phyloP scores from a whole-genome alignment of 2,113 vertebrate species.

The Epinephelus moara region DNA sequence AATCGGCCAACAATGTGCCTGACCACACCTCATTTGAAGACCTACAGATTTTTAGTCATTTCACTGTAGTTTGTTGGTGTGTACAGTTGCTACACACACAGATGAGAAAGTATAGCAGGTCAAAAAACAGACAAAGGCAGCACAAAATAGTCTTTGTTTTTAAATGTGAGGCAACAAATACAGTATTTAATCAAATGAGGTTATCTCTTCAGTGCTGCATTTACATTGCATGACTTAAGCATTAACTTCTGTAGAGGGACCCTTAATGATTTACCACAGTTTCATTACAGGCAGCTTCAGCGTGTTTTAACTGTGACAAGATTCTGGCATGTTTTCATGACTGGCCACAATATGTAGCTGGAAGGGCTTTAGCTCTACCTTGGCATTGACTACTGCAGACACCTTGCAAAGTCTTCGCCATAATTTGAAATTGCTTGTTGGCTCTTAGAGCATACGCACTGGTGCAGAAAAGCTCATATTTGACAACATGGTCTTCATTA shows the following conservation, averaged over 20 bases:
- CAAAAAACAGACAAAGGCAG: not conserved
- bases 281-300: slow-evolving; percentile 28
- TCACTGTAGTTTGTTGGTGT: not conserved
- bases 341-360: slow-evolving; percentile 28
- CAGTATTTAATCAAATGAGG: not conserved
- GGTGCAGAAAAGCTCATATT: slow-evolving; percentile 20
- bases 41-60: too few relatives aligned
- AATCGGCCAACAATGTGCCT: too few relatives aligned
- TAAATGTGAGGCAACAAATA: not conserved
- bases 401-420: slow-evolving; percentile 12
- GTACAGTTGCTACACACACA: not conserved
- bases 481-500: slow-evolving; percentile 49
- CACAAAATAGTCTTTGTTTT: not conserved
- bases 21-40: too few relatives aligned
- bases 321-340: slow-evolving; percentile 40
- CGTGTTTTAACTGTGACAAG: slow-evolving; percentile 19
- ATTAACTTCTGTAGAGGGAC: not conserved
- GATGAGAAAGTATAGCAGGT: not conserved
- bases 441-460: slow-evolving; percentile 17
- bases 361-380: slow-evolving; percentile 20
- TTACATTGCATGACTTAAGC: not conserved
- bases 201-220: slow-evolving; percentile 4
- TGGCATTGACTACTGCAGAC: slow-evolving; percentile 22
- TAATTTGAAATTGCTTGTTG: slow-evolving; percentile 45
- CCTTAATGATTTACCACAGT: not conserved